Evolutionary conservation across 2,888 invertebrate species (phyloP).

Genomic region (Patella ulyssiponensis): DNA sequence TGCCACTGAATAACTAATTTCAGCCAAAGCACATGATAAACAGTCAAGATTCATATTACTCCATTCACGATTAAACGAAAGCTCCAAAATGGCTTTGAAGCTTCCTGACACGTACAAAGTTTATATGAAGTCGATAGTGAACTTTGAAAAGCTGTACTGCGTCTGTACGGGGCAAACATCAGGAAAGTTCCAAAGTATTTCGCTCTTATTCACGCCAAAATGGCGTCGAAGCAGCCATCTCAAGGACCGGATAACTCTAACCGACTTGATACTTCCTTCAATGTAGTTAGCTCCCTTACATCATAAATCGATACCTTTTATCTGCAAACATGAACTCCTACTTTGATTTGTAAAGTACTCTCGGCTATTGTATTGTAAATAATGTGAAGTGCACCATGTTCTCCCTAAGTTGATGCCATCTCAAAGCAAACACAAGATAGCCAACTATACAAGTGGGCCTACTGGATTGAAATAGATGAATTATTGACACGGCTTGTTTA

Average conservation of each 20-base stretch:
- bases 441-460: no score
- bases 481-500: no score
- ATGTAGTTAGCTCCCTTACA: no score
- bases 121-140: conserved; percentile 42
- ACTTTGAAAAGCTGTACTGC: conserved; percentile 41
- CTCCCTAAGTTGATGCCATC: no score
- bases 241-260: conserved; percentile 20
- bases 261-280: no score
- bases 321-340: no score
- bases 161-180: conserved; percentile 47
- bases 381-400: no score
- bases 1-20: conserved; percentile 97
- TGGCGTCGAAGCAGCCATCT: conserved; percentile 67
- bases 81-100: conserved; percentile 82
- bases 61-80: conserved; percentile 84
- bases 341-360: no score
- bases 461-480: no score
- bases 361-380: no score
- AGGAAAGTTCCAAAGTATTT: conserved; percentile 49
- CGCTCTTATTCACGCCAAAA: conserved; percentile 53
- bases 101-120: conserved; percentile 57
- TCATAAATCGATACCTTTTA: no score
- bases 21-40: conserved; percentile 98
- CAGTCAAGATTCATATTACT: conserved; percentile 84
- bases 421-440: no score